phyloP scores from a whole-genome alignment of 2,797 vertebrate genomes.

The Kryptopterus vitreolus region DNA sequence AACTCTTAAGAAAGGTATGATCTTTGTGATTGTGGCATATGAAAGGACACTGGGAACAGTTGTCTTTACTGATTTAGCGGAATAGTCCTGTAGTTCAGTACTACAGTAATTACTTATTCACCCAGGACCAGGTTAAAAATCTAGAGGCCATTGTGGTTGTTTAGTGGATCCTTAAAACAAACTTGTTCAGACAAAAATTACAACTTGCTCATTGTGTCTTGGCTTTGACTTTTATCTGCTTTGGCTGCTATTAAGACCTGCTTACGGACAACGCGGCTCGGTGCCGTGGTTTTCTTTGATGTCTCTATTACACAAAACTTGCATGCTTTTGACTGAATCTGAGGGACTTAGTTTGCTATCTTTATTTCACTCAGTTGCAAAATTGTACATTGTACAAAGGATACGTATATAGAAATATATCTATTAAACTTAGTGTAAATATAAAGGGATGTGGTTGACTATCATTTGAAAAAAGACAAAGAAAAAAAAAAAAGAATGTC shows the following conservation, averaged over 20 bases:
- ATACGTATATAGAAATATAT: conserved; percentile 69
- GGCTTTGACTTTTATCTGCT: conserved; percentile 57
- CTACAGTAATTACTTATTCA: conserved; percentile 20
- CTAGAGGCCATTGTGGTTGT: conserved; percentile 47
- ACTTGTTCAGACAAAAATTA: conserved; percentile 32
- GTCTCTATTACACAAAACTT: conserved; percentile 66
- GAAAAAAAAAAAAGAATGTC: conserved; percentile 69
- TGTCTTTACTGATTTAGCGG: conserved; percentile 35
- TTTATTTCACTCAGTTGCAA: conserved; percentile 66
- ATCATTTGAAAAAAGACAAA: conserved; percentile 62
- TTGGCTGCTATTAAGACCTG: conserved; percentile 54
- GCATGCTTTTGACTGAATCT: conserved; percentile 70
- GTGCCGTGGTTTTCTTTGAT: conserved; percentile 63
- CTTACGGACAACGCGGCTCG: conserved; percentile 39
- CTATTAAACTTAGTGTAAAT: conserved; percentile 72
- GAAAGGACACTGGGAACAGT: conserved; percentile 5
- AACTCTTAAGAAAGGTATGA: conserved; percentile 11
- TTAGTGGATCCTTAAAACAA: conserved; percentile 37
- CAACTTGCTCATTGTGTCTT: conserved; percentile 50
- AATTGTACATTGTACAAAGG: conserved; percentile 77
- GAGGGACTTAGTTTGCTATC: conserved; percentile 63
- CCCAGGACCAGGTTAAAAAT: conserved; percentile 32
- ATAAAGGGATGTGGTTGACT: conserved; percentile 72
- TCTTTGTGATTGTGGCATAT: conserved; percentile 15
- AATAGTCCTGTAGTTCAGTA: conserved; percentile 44